These are phyloP conservation scores for Prietella phreatophila DNA, from an alignment of 2,113 vertebrate genomes.

Conservation along the genomic window DNA sequence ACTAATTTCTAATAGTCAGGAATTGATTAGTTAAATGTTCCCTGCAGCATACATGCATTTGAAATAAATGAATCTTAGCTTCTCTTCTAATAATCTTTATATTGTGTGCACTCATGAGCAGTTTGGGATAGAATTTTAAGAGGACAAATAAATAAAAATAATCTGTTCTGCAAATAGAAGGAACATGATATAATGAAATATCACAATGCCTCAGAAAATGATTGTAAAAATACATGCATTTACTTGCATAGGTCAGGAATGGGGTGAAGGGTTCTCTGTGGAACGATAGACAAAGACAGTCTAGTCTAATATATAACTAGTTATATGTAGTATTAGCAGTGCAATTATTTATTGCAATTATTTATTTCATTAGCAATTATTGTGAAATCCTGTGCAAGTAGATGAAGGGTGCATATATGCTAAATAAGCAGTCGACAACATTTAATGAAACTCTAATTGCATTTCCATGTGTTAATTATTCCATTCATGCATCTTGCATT, in stretches of 20 bases:
- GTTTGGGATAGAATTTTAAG: neutral
- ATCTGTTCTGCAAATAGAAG: neutral
- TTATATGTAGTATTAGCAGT: neutral
- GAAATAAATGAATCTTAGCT: neutral
- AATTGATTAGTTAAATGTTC: neutral
- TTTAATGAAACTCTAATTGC: neutral
- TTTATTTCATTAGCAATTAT: neutral
- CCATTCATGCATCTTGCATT: neutral
- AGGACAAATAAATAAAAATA: neutral
- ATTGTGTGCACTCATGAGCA: neutral
- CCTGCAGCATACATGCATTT: neutral
- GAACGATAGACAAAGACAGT: neutral
- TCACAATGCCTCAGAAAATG: neutral
- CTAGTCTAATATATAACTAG: neutral
- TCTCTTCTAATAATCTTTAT: neutral
- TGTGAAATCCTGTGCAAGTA: conserved; percentile 6
- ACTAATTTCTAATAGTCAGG: neutral
- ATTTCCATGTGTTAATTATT: neutral
- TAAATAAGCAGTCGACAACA: neutral
- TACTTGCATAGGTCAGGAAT: too few species aligned
- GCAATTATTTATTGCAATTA: too few species aligned
- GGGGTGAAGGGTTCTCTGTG: neutral
- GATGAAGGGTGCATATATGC: neutral
- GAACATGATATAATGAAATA: neutral
- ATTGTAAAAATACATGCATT: neutral